Evolutionary conservation across 2,888 invertebrate genomes (phyloP).

Genomic region (Euzetes globulus): DNA sequence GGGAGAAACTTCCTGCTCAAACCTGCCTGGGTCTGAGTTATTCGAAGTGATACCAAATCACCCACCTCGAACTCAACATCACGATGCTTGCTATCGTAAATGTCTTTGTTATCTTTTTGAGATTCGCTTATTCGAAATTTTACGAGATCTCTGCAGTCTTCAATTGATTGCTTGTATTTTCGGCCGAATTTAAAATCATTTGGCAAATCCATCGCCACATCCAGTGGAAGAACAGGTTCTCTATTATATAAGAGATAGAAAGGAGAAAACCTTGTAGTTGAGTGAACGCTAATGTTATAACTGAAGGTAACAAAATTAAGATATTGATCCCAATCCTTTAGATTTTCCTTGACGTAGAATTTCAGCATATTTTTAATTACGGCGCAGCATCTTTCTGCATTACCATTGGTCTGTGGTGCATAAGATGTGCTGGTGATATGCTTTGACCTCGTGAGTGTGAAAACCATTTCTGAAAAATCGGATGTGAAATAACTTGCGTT

Average conservation of each 20-base stretch:
- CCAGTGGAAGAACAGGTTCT: conserved; percentile 38
- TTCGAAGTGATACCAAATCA: neutral
- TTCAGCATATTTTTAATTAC: conserved; percentile 38
- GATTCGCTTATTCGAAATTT: neutral
- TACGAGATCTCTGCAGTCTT: neutral
- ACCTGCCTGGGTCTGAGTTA: neutral
- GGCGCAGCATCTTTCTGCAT: conserved; percentile 27
- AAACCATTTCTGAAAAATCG: conserved; percentile 13
- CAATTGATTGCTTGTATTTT: neutral
- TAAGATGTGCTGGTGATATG: conserved; percentile 30
- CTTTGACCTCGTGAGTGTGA: neutral
- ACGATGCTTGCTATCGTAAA: neutral
- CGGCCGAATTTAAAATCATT: neutral
- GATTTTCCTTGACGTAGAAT: conserved; percentile 41
- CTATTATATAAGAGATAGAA: neutral
- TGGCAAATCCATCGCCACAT: neutral
- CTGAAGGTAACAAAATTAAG: conserved; percentile 41
- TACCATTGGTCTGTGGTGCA: conserved; percentile 31
- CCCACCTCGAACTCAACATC: neutral
- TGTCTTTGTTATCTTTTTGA: neutral
- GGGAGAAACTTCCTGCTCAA: neutral
- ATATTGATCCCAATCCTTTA: conserved; percentile 42
- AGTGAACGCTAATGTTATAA: conserved; percentile 39
- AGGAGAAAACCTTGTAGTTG: conserved; percentile 18
- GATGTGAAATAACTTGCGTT: conserved; percentile 21